Percentiles rank a stretch among this genome's conserved stretches.
Evolutionary conservation across 37 sponge, comb jelly and placozoan species (phyloP).

Genomic region (Cliona cf. orientalis): DNA sequence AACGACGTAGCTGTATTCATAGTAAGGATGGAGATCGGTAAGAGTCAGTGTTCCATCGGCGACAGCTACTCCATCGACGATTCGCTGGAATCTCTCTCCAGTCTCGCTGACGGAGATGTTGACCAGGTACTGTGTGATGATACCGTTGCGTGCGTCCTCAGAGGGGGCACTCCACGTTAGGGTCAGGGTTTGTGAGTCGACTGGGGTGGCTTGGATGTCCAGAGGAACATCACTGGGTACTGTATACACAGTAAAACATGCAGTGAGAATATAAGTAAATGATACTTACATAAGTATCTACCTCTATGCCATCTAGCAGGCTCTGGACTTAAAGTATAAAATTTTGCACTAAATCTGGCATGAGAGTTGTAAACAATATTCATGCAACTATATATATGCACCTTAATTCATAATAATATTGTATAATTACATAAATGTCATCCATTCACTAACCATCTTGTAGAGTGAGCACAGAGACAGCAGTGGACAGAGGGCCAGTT

Average conservation of each 20-base stretch:
- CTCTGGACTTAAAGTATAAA: too few relatives aligned
- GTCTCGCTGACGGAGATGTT: constrained; percentile 14
- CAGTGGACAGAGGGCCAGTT: constrained; percentile 13
- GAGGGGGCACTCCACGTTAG: constrained; percentile 40
- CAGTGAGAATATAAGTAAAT: too few relatives aligned
- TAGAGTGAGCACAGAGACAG: background rate
- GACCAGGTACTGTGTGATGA: constrained; percentile 32
- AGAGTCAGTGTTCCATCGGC: too few relatives aligned
- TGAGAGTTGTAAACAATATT: too few relatives aligned
- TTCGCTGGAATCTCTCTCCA: background rate
- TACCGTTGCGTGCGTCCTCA: constrained; percentile 21
- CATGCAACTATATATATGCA: too few relatives aligned
- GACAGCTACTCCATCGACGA: background rate
- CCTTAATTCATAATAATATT: too few relatives aligned
- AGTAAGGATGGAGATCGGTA: constrained; percentile 9
- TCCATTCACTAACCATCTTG: constrained; percentile 10
- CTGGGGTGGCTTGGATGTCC: background rate
- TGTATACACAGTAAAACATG: background rate
- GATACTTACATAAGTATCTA: too few relatives aligned
- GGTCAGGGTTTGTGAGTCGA: background rate
- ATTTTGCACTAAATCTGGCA: too few relatives aligned
- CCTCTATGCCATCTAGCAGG: too few relatives aligned
- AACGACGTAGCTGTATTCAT: constrained; percentile 11
- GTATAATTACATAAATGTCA: constrained; percentile 40
- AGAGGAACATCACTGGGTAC: constrained; percentile 31